Base-by-base conservation (phyloP, 2,113 vertebrate genomes). In the Isurus oxyrinchus region DNA sequence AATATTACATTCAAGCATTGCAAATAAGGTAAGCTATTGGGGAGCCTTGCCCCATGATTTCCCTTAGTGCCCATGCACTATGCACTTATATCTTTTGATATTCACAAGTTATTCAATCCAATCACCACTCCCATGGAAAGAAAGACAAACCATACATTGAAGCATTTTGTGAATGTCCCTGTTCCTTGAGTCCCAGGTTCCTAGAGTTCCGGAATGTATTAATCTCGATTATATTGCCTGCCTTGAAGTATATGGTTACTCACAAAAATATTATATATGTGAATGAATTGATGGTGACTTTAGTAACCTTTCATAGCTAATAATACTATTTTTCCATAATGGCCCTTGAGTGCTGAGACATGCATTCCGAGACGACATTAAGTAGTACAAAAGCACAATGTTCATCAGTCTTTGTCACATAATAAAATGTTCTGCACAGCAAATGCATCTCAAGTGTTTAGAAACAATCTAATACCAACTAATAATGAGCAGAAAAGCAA, bases 261-360 rank as follows among this genome's bases (percentile, higher is more conserved):
- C 94, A 76, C 25, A 95, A 53, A 49, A 69, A 53, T 23, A 69
- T 69, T 53, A 69, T 53, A n/a, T 19, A 61, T 49, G 10, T 69
- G 94, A 95, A 76, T 95, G 27, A 72, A 53, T 72, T 61, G 44
- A 95, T 55, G 25, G 23, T 76, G 66, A 95, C 67, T 95, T 95
- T 3, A 55, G 94, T 53, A 72, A 76, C 67, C 40, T 53, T 94
- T 53, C 27, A 6, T 23, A 72, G 94, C 44, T 72, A 95, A 95
- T 95, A 72, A 72, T 55, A 44, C 44, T 19, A 69, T 72, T 27
- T 67, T 95, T 95, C 27, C 27, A 21, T 72, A 55, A 95, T 72
- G 94, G 40, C 8, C 35, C 40, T 72, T 55, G 67, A 95, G 49
- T 95, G 40, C 13, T 55, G 94, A 76, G n/a, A 95, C 44, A 55